phyloP scores from a whole-genome alignment of 1,140 invertebrate species.

The Drosophila arawakana region DNA sequence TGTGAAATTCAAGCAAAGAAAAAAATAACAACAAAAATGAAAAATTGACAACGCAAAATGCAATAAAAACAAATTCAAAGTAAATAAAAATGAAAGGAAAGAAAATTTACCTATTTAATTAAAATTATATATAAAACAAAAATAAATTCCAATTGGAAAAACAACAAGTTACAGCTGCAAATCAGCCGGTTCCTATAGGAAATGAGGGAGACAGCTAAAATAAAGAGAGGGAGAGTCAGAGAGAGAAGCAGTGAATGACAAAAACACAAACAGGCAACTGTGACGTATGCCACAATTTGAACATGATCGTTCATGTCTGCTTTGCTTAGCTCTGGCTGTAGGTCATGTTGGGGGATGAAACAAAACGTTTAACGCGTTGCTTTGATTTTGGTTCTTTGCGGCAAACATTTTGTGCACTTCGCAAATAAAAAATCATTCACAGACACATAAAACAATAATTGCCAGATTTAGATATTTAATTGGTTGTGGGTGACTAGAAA shows the following conservation, averaged over 20 bases:
- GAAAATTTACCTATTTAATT: slow-evolving; percentile 6
- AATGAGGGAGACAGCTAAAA: not conserved
- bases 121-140: not conserved
- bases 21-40: slow-evolving; percentile 16
- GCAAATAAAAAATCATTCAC: no score
- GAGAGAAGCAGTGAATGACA: slow-evolving; percentile 1
- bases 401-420: no score
- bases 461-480: not conserved
- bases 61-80: not conserved
- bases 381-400: not conserved
- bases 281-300: slow-evolving; percentile 39
- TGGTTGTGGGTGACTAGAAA: not conserved
- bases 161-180: slow-evolving; percentile 27
- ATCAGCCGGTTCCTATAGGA: slow-evolving; percentile 25
- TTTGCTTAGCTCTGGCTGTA: not conserved
- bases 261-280: not conserved
- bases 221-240: not conserved
- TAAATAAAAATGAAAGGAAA: slow-evolving; percentile 1
- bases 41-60: slow-evolving; percentile 4
- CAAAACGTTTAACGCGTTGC: no score
- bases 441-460: no score
- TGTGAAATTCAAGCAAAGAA: slow-evolving; percentile 41
- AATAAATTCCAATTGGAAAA: slow-evolving; percentile 7
- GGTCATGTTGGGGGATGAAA: not conserved
- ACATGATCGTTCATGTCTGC: slow-evolving; percentile 54